These are phyloP conservation scores for Anser cygnoides DNA, from an alignment of 2,113 vertebrate species.

Conservation along the genomic window DNA sequence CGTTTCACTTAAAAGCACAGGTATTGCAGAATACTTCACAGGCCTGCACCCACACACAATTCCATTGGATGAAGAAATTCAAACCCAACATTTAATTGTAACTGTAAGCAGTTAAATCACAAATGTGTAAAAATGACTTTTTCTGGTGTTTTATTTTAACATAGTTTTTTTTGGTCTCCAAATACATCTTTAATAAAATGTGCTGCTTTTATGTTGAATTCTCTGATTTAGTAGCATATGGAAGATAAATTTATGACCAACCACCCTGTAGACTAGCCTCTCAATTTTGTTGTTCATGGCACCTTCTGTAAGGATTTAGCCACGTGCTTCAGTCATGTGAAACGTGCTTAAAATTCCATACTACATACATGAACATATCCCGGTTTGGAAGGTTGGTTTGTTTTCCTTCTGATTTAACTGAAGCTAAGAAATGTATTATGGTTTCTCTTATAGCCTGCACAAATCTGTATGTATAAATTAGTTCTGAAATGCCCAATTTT, in stretches of 20 bases:
- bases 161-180: neutral
- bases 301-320: neutral
- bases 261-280: neutral
- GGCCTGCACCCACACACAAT: accelerated
- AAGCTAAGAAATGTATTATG: neutral
- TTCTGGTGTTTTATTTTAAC: neutral
- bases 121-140: neutral
- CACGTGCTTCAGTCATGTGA: neutral
- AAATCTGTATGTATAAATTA: neutral
- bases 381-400: neutral
- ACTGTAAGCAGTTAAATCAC: neutral
- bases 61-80: neutral
- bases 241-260: neutral
- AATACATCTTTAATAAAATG: neutral
- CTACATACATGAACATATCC: neutral
- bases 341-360: neutral
- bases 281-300: neutral
- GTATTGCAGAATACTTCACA: neutral
- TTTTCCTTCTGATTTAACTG: neutral
- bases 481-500: neutral
- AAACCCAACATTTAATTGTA: neutral
- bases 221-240: neutral
- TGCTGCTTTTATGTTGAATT: neutral
- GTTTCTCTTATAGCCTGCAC: neutral
- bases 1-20: neutral